phyloP scores from a whole-genome alignment of 2,888 invertebrate species.

The Hydrotaea cyrtoneurina region DNA sequence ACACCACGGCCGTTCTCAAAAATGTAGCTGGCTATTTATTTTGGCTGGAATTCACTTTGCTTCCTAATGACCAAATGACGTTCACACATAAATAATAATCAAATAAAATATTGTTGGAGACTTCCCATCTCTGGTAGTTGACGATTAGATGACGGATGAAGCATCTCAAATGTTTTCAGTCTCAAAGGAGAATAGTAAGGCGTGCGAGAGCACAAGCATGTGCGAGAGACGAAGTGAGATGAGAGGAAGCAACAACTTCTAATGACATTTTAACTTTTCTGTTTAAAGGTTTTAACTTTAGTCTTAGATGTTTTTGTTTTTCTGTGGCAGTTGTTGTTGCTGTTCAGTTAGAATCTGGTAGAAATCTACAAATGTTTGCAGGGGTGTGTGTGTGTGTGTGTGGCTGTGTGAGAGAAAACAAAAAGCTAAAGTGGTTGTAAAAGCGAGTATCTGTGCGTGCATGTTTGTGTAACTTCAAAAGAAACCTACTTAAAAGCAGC shows the following conservation, averaged over 20 bases:
- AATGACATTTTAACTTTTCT: conserved; percentile 56
- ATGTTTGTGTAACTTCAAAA: conserved; percentile 35
- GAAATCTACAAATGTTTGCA: background rate
- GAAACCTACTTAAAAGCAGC: conserved; percentile 53
- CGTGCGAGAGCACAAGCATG: background rate
- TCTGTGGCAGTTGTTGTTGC: conserved; percentile 7
- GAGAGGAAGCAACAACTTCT: background rate
- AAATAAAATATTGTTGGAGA: background rate
- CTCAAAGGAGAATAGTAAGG: conserved; percentile 1
- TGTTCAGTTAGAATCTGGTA: conserved; percentile 28
- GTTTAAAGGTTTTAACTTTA: conserved; percentile 43
- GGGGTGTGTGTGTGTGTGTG: background rate
- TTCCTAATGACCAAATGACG: no score
- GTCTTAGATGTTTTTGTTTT: background rate
- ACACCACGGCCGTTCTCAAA: no score
- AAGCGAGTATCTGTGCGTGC: conserved; percentile 8
- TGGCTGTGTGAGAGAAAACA: background rate
- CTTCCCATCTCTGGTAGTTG: conserved; percentile 19
- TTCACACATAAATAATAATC: no score
- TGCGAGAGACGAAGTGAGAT: background rate
- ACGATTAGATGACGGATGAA: background rate
- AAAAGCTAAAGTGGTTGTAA: conserved; percentile 48
- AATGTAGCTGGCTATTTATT: no score
- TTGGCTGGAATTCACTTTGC: no score
- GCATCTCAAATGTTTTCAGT: background rate